phyloP scores from a whole-genome alignment of 1,140 invertebrate species.

The Zaprionus davidi region DNA sequence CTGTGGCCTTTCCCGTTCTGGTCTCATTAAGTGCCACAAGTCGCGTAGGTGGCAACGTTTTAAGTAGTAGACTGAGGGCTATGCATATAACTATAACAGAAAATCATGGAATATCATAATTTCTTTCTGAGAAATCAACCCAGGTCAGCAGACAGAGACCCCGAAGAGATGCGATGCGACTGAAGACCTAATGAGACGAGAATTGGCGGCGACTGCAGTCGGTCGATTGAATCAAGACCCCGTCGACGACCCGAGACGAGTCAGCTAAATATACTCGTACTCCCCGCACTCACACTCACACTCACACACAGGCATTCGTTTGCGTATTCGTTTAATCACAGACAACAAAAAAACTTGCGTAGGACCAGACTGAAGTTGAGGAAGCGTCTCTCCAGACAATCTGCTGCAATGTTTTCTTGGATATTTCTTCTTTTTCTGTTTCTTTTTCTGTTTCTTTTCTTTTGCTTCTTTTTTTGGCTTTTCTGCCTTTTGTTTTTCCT shows the following conservation, averaged over 20 bases:
- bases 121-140: constrained; percentile 76
- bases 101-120: constrained; percentile 65
- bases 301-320: constrained; percentile 15
- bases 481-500: constrained; percentile 24
- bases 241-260: constrained; percentile 63
- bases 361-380: constrained; percentile 54
- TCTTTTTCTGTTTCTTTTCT: constrained; percentile 10
- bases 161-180: constrained; percentile 34
- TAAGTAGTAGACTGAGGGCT: not conserved
- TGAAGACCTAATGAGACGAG: constrained; percentile 23
- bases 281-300: not conserved
- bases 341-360: constrained; percentile 59
- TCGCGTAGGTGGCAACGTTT: constrained; percentile 12
- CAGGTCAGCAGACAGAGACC: constrained; percentile 63
- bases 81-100: not conserved
- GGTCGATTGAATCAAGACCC: constrained; percentile 74
- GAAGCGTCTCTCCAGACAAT: constrained; percentile 39
- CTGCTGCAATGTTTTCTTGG: constrained; percentile 30
- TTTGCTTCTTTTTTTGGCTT: constrained; percentile 37
- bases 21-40: not conserved
- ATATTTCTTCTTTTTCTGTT: not conserved
- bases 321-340: constrained; percentile 20
- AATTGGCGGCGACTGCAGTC: constrained; percentile 37
- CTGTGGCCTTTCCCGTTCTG: not conserved
- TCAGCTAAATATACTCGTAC: constrained; percentile 69